phyloP scores from a whole-genome alignment of 2,113 vertebrate species.

The Lepisosteus oculatus region DNA sequence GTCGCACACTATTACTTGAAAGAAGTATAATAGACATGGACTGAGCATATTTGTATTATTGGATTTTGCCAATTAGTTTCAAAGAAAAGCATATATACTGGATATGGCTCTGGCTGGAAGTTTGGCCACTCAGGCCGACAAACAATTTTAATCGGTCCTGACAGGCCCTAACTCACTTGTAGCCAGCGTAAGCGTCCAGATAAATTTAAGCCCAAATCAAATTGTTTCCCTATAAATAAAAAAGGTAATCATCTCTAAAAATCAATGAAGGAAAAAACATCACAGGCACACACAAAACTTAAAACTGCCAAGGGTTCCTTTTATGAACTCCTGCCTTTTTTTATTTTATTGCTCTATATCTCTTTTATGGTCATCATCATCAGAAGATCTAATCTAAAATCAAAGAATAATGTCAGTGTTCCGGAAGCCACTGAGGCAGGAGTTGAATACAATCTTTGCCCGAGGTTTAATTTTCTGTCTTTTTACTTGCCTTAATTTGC shows the following conservation, averaged over 20 bases:
- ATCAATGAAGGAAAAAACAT: conserved; percentile 77
- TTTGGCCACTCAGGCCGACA: conserved; percentile 1
- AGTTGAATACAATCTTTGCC: conserved; percentile 67
- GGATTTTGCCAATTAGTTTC: conserved; percentile 56
- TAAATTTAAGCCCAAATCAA: conserved; percentile 73
- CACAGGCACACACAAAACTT: conserved; percentile 72
- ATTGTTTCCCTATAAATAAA: conserved; percentile 85
- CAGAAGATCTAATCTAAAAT: conserved; percentile 78
- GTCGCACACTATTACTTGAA: conserved; percentile 4
- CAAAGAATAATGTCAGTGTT: conserved; percentile 64
- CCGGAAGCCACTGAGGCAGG: conserved; percentile 57
- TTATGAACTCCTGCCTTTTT: conserved; percentile 67
- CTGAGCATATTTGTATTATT: conserved; percentile 17
- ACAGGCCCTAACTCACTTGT: conserved; percentile 18
- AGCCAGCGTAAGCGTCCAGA: conserved; percentile 29
- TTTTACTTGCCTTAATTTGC: conserved; percentile 75
- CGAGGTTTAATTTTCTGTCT: conserved; percentile 72
- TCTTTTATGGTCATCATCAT: conserved; percentile 77
- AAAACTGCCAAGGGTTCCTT: conserved; percentile 79
- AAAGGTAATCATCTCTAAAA: conserved; percentile 86
- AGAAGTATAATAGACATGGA: neutral
- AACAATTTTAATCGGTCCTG: conserved; percentile 13
- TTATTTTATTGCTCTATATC: conserved; percentile 85
- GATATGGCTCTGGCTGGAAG: conserved; percentile 5
- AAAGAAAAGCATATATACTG: conserved; percentile 2